These are phyloP conservation scores for Bombus polaris DNA, from an alignment of 1,140 invertebrate genomes.

Conservation along the genomic window DNA sequence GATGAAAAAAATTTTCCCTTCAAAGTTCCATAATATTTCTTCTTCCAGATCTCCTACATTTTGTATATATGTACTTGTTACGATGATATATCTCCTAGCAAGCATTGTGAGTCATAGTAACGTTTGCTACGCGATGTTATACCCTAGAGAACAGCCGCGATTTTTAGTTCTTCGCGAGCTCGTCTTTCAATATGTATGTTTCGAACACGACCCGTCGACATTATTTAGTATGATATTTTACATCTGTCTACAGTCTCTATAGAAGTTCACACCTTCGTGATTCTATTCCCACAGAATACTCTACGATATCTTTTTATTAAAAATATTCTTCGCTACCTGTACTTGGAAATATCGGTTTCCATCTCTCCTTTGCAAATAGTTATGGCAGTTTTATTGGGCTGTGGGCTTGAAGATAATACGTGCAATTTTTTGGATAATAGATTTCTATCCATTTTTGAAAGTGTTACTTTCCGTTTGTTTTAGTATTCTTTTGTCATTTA, in stretches of 20 bases:
- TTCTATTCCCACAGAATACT: neutral
- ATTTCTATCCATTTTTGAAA: neutral
- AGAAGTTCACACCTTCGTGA: neutral
- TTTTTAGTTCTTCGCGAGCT: neutral
- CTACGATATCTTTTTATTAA: neutral
- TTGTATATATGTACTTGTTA: constrained; percentile 9
- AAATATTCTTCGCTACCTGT: neutral
- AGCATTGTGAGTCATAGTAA: neutral
- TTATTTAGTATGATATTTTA: constrained; percentile 7
- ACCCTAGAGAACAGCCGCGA: neutral
- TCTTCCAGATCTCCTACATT: neutral
- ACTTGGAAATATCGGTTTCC: neutral
- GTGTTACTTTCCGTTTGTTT: neutral
- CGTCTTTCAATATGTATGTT: neutral
- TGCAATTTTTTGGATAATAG: no score
- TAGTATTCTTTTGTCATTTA: no score
- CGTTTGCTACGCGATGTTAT: neutral
- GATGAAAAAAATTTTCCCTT: neutral
- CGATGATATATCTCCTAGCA: neutral
- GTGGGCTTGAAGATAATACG: no score
- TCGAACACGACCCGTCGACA: neutral
- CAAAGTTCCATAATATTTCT: no score
- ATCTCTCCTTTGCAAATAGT: no score
- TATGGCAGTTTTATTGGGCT: neutral
- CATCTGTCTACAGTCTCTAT: neutral